phyloP scores from a whole-genome alignment of 2,888 invertebrate genomes.

The Heliconius cydno region DNA sequence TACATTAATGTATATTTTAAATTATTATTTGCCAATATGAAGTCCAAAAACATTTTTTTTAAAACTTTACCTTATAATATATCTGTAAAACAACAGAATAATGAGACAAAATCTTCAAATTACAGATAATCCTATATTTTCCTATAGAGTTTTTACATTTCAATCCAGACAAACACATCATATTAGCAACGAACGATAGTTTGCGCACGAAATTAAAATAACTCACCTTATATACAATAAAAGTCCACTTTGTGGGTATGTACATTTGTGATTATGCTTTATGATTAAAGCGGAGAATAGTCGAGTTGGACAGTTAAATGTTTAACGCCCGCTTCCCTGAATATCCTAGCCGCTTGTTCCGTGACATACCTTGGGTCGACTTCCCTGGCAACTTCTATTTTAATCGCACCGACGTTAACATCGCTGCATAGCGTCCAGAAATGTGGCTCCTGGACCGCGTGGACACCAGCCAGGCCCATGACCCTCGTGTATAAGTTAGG shows the following conservation, averaged over 20 bases:
- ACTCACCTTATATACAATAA: slow-evolving; percentile 46
- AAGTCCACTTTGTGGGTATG: slow-evolving; percentile 48
- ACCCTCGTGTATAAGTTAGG: slow-evolving; percentile 95
- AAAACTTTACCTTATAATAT: background rate
- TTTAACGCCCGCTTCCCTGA: slow-evolving; percentile 94
- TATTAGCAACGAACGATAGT: slow-evolving; percentile 6
- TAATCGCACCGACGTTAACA: slow-evolving; percentile 95
- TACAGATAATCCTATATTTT: background rate
- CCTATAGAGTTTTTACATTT: background rate
- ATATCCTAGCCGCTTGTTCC: slow-evolving; percentile 96
- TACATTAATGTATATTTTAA: background rate
- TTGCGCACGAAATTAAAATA: slow-evolving; percentile 43
- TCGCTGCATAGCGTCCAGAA: slow-evolving; percentile 99
- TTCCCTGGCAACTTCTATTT: slow-evolving; percentile 96
- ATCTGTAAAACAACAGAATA: background rate
- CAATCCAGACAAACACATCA: background rate
- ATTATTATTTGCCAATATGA: background rate
- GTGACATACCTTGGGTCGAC: slow-evolving; percentile 97
- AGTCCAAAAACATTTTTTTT: background rate
- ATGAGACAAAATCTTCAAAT: background rate
- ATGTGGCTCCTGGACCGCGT: slow-evolving; percentile 98
- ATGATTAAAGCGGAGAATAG: slow-evolving; percentile 87
- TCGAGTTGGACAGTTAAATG: slow-evolving; percentile 97
- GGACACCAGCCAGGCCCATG: slow-evolving; percentile 95
- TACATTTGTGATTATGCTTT: slow-evolving; percentile 57